Base-by-base conservation (phyloP, 2,888 invertebrate genomes). In the Choreutis nemorana region DNA sequence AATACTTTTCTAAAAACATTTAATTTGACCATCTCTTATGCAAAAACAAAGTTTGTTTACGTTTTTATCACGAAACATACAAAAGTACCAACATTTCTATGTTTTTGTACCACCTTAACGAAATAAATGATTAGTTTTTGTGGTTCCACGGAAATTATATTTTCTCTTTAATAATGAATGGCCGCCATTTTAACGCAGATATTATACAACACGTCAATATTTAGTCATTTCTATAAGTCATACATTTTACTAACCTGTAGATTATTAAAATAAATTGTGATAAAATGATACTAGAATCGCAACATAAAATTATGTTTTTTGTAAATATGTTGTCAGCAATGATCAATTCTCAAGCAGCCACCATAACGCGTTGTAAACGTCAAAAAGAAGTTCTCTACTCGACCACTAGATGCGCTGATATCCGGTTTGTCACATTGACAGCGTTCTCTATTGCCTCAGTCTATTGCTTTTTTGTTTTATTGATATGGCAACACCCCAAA, bases 271-370 rank as follows among this genome's bases (percentile, higher is more conserved):
- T 37, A 44, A 31, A 40, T 39, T 39, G 34, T 14, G 31, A 39
- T 41, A 34, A 38, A 37, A 49, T 62, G 55, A 42, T 52, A 67
- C 66, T 62, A 44, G 57, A 55, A 56, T 67, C 57, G 67, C 70
- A 70, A 68, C 55, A 55, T 44, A 37, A 40, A 53, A 49, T 35
- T 50, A 51, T n/a, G n/a, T n/a, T 66, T 55, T 50, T 44, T 36
- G 39, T 46, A 57, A 61, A 61, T 57, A 71, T 57, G 77, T 78
- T 78, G 78, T 73, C 78, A 75, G 78, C 78, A 77, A 72, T 77
- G 78, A 55, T 54, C 39, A 41, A 44, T 33, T 45, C 46, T 37
- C 72, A 61, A 50, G 70, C 64, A 67, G 77, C 67, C 75, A 78
- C 72, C 75, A 75, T 75, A 65, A 68, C 67, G 55, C 57, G 44